Evolutionary conservation across 2,113 vertebrate species (phyloP).

Genomic region (Elephantulus edwardii): DNA sequence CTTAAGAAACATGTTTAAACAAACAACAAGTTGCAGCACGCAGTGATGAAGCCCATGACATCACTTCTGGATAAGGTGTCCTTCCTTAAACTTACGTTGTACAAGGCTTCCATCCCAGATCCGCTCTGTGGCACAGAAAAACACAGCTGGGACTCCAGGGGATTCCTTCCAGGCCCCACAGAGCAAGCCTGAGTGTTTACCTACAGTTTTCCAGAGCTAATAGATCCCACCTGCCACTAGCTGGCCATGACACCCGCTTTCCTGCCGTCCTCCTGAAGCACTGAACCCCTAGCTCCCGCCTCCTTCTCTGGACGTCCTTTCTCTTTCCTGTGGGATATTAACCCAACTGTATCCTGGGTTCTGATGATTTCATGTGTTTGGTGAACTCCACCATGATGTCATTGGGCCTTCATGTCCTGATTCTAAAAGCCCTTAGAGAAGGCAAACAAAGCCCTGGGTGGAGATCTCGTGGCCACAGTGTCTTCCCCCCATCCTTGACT

Average conservation of each 20-base stretch:
- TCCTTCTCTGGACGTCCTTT: slow-evolving; percentile 31
- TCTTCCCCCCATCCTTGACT: neutral
- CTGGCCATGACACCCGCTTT: neutral
- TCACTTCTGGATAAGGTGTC: slow-evolving; percentile 1
- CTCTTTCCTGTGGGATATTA: neutral
- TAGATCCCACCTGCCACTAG: slow-evolving; percentile 72
- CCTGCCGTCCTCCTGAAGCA: neutral
- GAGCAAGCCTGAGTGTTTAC: slow-evolving; percentile 61
- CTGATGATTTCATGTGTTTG: slow-evolving; percentile 3
- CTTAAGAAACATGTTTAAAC: slow-evolving; percentile 14
- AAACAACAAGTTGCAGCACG: neutral
- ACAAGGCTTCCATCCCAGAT: neutral
- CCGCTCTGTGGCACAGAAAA: slow-evolving; percentile 18
- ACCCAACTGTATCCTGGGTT: slow-evolving; percentile 8
- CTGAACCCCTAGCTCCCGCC: neutral
- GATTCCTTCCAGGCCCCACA: slow-evolving; percentile 33
- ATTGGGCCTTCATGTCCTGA: slow-evolving; percentile 5
- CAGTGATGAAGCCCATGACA: neutral
- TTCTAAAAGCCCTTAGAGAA: neutral
- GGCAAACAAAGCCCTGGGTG: slow-evolving; percentile 37
- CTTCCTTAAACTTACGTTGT: neutral
- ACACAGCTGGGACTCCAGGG: neutral
- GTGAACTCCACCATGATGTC: slow-evolving; percentile 3
- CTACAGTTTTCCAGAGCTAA: slow-evolving; percentile 72
- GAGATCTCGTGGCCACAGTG: slow-evolving; percentile 65